A percentile compares a stretch with the other conserved stretches of the same genome.
Evolutionary conservation across 2,888 invertebrate species (phyloP).

Genomic region (Dynastes maya): DNA sequence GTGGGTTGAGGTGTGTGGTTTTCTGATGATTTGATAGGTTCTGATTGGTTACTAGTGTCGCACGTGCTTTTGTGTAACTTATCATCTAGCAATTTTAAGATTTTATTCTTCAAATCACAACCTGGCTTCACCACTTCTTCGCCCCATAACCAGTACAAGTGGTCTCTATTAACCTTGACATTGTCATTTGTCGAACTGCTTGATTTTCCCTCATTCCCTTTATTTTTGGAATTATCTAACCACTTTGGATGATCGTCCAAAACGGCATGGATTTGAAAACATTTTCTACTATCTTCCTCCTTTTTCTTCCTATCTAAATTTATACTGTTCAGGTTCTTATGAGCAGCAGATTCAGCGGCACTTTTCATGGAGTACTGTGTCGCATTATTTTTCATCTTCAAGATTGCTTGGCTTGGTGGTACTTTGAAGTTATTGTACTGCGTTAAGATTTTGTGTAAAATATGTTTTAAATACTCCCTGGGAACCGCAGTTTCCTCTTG

Average conservation of each 20-base stretch:
- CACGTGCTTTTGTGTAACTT: conserved; percentile 51
- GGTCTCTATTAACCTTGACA: conserved; percentile 39
- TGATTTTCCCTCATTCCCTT: neutral
- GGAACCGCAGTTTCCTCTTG: conserved; percentile 67
- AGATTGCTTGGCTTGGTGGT: neutral
- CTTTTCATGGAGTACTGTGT: conserved; percentile 52
- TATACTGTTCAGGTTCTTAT: neutral
- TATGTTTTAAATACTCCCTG: conserved; percentile 67
- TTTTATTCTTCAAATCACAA: conserved; percentile 65
- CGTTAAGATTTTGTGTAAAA: conserved; percentile 66
- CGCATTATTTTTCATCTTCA: conserved; percentile 48
- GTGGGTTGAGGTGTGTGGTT: neutral
- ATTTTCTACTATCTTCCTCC: neutral
- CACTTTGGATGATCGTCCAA: conserved; percentile 28
- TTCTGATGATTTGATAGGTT: too few relatives aligned
- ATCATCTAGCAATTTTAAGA: conserved; percentile 62
- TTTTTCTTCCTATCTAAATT: conserved; percentile 15
- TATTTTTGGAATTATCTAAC: conserved; percentile 13
- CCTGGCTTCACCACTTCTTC: conserved; percentile 66
- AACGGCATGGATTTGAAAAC: conserved; percentile 46
- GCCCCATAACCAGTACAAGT: conserved; percentile 64
- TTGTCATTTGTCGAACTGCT: neutral
- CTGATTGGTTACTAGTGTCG: neutral
- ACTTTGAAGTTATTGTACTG: conserved; percentile 47
- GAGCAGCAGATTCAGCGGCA: neutral